Percentiles rank a stretch among this genome's conserved stretches.
Conservation (phyloP, 2,888 invertebrate species). For the Fragum fragum region DNA sequence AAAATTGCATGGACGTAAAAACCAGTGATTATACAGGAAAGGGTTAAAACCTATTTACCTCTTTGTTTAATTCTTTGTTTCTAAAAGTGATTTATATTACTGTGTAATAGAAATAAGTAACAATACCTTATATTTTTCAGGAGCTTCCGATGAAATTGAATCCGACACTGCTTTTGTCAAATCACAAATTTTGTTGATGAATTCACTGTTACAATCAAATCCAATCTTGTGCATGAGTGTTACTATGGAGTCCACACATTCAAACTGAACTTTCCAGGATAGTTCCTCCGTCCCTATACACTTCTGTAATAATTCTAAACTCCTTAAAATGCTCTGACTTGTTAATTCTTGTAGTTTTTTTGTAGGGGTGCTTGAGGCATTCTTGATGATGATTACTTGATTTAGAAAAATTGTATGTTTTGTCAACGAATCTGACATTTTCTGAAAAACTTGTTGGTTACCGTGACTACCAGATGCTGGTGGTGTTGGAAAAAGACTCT, state of each 20-base stretch:
- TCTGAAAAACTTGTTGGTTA: not conserved
- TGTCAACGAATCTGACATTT: constrained; percentile 24
- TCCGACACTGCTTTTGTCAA: not conserved
- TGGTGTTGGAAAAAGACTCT: constrained; percentile 60
- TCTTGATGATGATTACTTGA: constrained; percentile 52
- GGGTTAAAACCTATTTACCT: too few species aligned
- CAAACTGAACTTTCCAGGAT: constrained; percentile 44
- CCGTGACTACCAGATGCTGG: constrained; percentile 46
- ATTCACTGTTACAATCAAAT: not conserved
- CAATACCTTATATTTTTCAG: not conserved
- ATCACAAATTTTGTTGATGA: constrained; percentile 21
- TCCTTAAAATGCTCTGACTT: constrained; percentile 47
- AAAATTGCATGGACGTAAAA: too few species aligned
- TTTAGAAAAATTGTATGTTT: constrained; percentile 58
- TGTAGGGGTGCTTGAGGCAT: not conserved
- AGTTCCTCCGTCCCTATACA: constrained; percentile 36
- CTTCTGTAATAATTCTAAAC: constrained; percentile 38
- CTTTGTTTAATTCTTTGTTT: too few species aligned
- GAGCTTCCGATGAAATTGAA: not conserved
- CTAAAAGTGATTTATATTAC: too few species aligned
- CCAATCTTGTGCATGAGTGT: constrained; percentile 27
- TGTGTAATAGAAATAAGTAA: too few species aligned
- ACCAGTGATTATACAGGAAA: too few species aligned
- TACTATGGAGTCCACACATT: constrained; percentile 40
- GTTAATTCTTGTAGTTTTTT: constrained; percentile 14